These are phyloP conservation scores for Myotis yumanensis DNA, from an alignment of 2,113 vertebrate genomes.

Conservation along the genomic window DNA sequence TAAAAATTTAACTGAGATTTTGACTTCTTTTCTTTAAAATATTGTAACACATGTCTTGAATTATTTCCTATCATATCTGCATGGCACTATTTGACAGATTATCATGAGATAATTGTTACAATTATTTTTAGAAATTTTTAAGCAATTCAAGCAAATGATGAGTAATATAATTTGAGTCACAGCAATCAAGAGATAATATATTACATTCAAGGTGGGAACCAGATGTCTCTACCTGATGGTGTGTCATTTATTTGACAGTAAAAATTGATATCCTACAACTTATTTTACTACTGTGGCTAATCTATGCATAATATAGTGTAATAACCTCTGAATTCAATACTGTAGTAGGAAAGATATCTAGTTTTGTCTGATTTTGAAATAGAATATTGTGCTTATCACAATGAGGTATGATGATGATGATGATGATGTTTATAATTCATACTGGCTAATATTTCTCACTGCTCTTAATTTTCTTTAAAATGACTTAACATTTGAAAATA, in stretches of 20 bases:
- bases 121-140: conserved; percentile 67
- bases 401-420: conserved; percentile 21
- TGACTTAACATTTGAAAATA: not conserved
- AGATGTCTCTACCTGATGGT: conserved; percentile 46
- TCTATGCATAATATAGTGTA: not conserved
- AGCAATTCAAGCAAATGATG: conserved; percentile 62
- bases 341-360: not conserved
- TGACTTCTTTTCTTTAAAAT: conserved; percentile 59
- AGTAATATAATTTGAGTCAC: conserved; percentile 48
- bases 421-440: not conserved
- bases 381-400: conserved; percentile 27
- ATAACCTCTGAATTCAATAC: not conserved
- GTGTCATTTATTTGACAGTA: conserved; percentile 60
- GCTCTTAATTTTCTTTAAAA: conserved; percentile 33
- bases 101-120: conserved; percentile 58
- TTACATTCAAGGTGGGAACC: conserved; percentile 38
- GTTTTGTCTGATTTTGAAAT: not conserved
- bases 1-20: conserved; percentile 13
- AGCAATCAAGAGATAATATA: conserved; percentile 32
- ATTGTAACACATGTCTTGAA: conserved; percentile 54
- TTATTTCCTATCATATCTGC: conserved; percentile 39
- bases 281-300: conserved; percentile 51
- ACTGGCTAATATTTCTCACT: not conserved
- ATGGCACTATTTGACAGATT: conserved; percentile 44
- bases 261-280: conserved; percentile 26